A percentile compares a stretch with the other conserved stretches of the same genome.
phyloP scores from a whole-genome alignment of 2,888 invertebrate genomes.

The Drosophila emarginata region DNA sequence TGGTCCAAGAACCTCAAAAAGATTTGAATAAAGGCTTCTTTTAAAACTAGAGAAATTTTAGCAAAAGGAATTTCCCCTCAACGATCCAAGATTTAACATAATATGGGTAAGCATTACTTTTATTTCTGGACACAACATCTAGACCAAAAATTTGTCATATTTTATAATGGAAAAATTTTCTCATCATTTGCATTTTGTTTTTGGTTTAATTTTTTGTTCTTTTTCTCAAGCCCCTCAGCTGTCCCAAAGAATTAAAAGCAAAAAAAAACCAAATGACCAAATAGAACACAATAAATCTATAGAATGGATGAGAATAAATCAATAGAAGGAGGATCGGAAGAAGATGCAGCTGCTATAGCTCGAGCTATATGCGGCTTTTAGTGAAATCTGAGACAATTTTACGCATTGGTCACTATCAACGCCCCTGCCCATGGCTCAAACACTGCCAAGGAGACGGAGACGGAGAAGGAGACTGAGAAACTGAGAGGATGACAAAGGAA shows the following conservation, averaged over 20 bases:
- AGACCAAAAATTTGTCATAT: background rate
- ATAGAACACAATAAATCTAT: slow-evolving; percentile 4
- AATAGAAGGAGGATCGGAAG: background rate
- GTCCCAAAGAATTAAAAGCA: background rate
- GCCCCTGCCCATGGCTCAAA: slow-evolving; percentile 38
- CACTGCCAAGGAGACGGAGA: background rate
- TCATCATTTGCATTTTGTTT: background rate
- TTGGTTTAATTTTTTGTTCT: background rate
- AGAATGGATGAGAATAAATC: background rate
- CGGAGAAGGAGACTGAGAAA: background rate
- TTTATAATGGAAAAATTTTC: background rate
- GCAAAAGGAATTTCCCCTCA: too few relatives aligned
- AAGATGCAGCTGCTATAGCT: slow-evolving; percentile 7
- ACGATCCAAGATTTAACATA: too few relatives aligned
- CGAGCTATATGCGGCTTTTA: slow-evolving; percentile 1
- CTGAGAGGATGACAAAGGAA: slow-evolving; percentile 33
- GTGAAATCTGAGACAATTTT: slow-evolving; percentile 66
- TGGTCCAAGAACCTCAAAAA: too few relatives aligned
- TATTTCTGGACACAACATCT: background rate
- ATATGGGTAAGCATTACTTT: background rate
- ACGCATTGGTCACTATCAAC: slow-evolving; percentile 70
- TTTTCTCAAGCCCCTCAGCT: slow-evolving; percentile 2
- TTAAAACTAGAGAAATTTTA: too few relatives aligned
- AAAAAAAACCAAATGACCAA: slow-evolving; percentile 3
- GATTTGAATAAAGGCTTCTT: too few relatives aligned